Percentiles rank a stretch among this genome's conserved stretches.
Conservation (phyloP, 1,140 invertebrate species). For the Bombus balteatus region DNA sequence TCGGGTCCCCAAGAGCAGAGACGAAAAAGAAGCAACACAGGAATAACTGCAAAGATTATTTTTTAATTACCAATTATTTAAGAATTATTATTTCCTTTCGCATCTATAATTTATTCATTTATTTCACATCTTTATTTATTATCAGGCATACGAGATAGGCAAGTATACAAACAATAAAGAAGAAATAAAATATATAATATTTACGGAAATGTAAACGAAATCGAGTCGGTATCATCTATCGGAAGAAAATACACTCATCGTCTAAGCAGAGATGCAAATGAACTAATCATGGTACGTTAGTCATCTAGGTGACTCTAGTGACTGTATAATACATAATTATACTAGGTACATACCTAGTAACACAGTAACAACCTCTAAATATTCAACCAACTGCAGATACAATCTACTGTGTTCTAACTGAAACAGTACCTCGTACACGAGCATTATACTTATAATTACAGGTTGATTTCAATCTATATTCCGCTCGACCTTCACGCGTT, state of each 20-base stretch:
- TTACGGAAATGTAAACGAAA: not conserved
- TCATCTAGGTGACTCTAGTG: constrained; percentile 21
- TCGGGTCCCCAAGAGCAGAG: constrained; percentile 76
- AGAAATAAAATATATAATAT: not conserved
- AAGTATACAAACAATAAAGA: not conserved
- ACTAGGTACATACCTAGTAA: constrained; percentile 27
- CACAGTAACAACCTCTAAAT: not conserved
- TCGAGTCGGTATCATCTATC: not conserved
- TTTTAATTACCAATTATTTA: constrained; percentile 23
- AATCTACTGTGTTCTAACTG: constrained; percentile 7
- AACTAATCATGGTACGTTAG: constrained; percentile 22
- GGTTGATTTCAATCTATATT: constrained; percentile 38
- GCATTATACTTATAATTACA: constrained; percentile 46
- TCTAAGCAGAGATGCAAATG: constrained; percentile 30
- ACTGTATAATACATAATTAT: constrained; percentile 12
- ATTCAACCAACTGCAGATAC: constrained; percentile 23
- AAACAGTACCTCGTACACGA: constrained; percentile 20
- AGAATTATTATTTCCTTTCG: constrained; percentile 2
- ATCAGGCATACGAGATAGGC: not conserved
- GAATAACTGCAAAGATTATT: constrained; percentile 76
- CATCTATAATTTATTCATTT: not conserved
- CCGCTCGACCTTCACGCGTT: constrained; percentile 23
- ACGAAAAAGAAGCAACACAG: constrained; percentile 77
- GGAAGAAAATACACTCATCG: constrained; percentile 18
- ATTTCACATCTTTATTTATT: not conserved